Percentiles rank a stretch among this genome's conserved stretches.
Evolutionary conservation across 2,888 invertebrate species (phyloP).

Genomic region (Dryadula phaetusa): DNA sequence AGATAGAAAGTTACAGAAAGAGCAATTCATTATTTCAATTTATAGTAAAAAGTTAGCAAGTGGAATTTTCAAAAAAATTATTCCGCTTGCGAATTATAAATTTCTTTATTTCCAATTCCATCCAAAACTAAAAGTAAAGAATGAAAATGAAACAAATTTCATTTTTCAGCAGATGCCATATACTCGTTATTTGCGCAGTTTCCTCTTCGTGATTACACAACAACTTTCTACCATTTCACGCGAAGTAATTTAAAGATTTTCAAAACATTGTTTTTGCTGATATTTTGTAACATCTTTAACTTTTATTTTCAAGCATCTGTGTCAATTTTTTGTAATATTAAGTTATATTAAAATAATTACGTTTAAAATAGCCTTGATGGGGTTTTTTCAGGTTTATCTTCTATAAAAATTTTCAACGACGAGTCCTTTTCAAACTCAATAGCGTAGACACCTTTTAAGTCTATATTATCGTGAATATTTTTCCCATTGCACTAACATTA

Average conservation of each 20-base stretch:
- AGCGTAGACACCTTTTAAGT: not conserved
- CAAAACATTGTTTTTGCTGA: not conserved
- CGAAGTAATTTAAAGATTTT: not conserved
- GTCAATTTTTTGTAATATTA: too few relatives aligned
- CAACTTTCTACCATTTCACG: not conserved
- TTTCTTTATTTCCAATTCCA: not conserved
- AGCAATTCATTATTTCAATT: not conserved
- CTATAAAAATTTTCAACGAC: not conserved
- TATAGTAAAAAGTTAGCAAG: not conserved
- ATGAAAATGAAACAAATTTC: slow-evolving; percentile 1
- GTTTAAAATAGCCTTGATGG: not conserved
- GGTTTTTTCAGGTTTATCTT: not conserved
- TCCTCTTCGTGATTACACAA: not conserved
- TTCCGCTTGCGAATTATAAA: not conserved
- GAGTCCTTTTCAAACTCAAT: not conserved
- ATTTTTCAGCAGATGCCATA: slow-evolving; percentile 7
- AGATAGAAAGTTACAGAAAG: not conserved
- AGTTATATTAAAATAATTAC: too few relatives aligned
- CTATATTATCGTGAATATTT: not conserved
- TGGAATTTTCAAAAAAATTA: not conserved
- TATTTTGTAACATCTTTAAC: not conserved
- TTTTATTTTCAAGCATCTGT: too few relatives aligned
- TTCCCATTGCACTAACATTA: too few relatives aligned
- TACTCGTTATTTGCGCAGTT: not conserved
- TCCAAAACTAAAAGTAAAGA: slow-evolving; percentile 5